phyloP scores from a whole-genome alignment of 2,888 invertebrate genomes.

The Netelia fuscicornis region DNA sequence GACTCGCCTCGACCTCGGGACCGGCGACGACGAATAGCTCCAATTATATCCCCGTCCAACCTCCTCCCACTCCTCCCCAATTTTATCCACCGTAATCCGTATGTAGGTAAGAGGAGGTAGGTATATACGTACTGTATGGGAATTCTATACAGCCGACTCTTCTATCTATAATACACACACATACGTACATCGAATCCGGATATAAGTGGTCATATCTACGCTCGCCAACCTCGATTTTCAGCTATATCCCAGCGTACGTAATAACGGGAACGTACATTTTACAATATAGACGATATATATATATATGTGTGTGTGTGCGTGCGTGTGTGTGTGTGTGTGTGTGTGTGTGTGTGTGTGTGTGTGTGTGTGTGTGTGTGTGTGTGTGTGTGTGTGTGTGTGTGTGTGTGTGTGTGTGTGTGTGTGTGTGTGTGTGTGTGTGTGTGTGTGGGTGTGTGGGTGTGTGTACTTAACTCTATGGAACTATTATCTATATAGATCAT shows the following conservation, averaged over 20 bases:
- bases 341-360: no score
- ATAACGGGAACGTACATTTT: conserved; percentile 27
- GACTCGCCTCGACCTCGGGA: conserved; percentile 30
- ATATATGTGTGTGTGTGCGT: no score
- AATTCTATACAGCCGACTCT: conserved; percentile 8
- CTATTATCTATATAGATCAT: no score
- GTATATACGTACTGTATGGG: not conserved
- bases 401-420: no score
- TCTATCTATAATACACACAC: not conserved
- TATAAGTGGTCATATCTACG: conserved; percentile 37
- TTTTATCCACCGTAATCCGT: conserved; percentile 1
- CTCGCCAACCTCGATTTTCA: conserved; percentile 1
- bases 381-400: no score
- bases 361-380: no score
- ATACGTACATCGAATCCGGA: conserved; percentile 7
- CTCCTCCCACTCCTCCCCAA: no score
- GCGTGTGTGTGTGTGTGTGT: no score
- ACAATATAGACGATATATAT: no score
- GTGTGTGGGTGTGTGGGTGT: no score
- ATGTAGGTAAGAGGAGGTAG: conserved; percentile 20
- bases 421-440: no score
- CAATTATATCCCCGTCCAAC: conserved; percentile 24
- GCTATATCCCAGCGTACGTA: conserved; percentile 3
- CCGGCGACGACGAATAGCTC: conserved; percentile 18
- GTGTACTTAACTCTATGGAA: no score